Base-by-base conservation (phyloP, 2,113 vertebrate genomes). In the Gymnorhina tibicen region DNA sequence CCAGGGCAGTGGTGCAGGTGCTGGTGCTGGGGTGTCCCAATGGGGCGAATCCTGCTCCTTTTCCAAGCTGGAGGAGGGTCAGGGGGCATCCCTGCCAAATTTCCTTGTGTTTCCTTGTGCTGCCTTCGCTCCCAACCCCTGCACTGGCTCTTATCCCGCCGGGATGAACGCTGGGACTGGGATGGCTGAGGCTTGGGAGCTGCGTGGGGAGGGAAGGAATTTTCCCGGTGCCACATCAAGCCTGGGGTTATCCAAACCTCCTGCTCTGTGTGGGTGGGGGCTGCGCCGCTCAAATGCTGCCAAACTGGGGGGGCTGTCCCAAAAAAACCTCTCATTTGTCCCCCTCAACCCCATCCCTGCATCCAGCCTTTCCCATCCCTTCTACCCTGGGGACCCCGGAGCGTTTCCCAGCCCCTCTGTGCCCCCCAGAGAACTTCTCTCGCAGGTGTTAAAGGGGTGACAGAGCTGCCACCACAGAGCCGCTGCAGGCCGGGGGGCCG, bases 371-470 rank as follows among this genome's bases (percentile, higher is more conserved):
- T 11, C n/a, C 60, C 6, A 1, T 44, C 14, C 23, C 32, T 81
- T 23, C 59, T 13, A 2, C n/a, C 15, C 0, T 0, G n/a, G 35
- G 8, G 1, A 17, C 1, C 10, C 16, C 0, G 2, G 15, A 27
- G 47, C 22, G 13, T 33, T 46, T 49, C 20, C 4, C 44, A 68
- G 12, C 13, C 10, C 22, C 14, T 7, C 6, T 1, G 10, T 18
- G 6, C 3, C 13, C 4, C 16, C 1, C 16, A 3, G 15, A 59
- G 7, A 2, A 5, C 4, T 62, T 52, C 52, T 5, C 56, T 39
- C 4, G 23, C 37, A 5, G 18, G 42, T 58, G n/a, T 44, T 12
- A 9, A 8, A 18, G 56, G 39, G 37, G 80, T 18, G 91, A 37
- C 68, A 49, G 84, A 68, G 17, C 62, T 37, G 69, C 74, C 15